Conservation (phyloP, 2,888 invertebrate genomes). For the Galeruca laticollis region DNA sequence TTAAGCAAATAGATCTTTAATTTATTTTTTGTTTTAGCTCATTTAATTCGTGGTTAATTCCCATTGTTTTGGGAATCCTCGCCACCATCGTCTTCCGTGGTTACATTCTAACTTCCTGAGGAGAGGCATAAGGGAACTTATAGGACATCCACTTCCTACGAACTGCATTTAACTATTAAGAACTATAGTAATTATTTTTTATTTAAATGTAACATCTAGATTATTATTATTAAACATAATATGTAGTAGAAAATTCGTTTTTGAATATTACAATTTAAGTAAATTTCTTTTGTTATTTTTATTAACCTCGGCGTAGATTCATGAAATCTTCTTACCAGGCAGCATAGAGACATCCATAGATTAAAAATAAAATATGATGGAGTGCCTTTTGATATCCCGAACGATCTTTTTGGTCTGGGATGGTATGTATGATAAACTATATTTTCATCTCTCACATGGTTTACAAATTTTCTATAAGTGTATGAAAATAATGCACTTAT, state of each 20-base stretch:
- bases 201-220: not conserved
- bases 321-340: no score
- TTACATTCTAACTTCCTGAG: slow-evolving; percentile 67
- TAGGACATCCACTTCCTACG: not conserved
- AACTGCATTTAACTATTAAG: not conserved
- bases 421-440: no score
- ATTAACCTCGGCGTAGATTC: not conserved
- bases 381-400: no score
- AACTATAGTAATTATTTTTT: not conserved
- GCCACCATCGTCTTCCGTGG: slow-evolving; percentile 75
- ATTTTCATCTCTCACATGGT: no score
- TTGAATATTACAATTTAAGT: slow-evolving; percentile 17
- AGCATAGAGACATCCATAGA: no score
- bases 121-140: not conserved
- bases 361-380: no score
- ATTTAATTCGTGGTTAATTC: slow-evolving; percentile 75
- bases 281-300: slow-evolving; percentile 24
- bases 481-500: no score
- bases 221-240: slow-evolving; percentile 11
- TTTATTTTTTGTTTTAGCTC: slow-evolving; percentile 58
- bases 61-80: slow-evolving; percentile 73
- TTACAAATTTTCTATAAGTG: no score
- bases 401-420: no score
- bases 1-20: not conserved
- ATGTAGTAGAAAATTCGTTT: slow-evolving; percentile 23